Evolutionary conservation across 2,113 vertebrate species (phyloP).

Genomic region (Dinomys branickii): DNA sequence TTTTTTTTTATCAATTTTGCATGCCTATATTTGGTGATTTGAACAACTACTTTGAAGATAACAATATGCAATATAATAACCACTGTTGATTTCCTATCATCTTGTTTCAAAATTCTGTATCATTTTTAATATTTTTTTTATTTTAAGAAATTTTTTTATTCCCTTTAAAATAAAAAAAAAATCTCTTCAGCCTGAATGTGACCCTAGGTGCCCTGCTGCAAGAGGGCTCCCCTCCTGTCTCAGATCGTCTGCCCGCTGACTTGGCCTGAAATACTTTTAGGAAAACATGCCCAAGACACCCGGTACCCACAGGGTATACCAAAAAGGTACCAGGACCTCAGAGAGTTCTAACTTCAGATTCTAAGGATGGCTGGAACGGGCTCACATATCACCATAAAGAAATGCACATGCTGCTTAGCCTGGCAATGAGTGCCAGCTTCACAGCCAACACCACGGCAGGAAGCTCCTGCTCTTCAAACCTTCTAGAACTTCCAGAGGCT

Average conservation of each 20-base stretch:
- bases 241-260: rapidly evolving
- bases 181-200: neutral
- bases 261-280: neutral
- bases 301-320: rapidly evolving
- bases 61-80: too few relatives aligned
- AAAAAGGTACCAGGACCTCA: neutral
- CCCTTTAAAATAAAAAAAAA: too few relatives aligned
- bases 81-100: too few relatives aligned
- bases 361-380: neutral
- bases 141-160: too few relatives aligned
- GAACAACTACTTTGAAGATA: too few relatives aligned
- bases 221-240: neutral
- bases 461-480: neutral
- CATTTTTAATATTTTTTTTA: too few relatives aligned
- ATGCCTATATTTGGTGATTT: too few relatives aligned
- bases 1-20: too few relatives aligned
- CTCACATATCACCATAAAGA: too few relatives aligned
- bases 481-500: neutral
- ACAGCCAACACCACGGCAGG: neutral
- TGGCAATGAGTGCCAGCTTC: rapidly evolving
- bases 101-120: too few relatives aligned
- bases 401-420: neutral
- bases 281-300: neutral
- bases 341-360: neutral
- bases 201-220: neutral